These are phyloP conservation scores for Matsumurasca onukii DNA, from an alignment of 1,140 invertebrate species.

Conservation along the genomic window DNA sequence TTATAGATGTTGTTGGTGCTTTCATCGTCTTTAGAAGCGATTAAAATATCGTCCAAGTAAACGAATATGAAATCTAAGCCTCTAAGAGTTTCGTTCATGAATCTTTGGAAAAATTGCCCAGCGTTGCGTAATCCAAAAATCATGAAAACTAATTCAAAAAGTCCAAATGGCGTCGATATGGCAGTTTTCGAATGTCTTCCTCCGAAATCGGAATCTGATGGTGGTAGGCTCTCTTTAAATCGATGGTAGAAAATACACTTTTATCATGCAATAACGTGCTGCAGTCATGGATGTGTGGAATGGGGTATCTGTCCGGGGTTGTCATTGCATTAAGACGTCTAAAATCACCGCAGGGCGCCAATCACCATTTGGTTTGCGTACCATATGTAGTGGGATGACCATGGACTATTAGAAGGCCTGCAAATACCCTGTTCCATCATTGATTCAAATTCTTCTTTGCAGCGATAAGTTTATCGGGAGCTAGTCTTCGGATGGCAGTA, in stretches of 20 bases:
- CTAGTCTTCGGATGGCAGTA: too few relatives aligned
- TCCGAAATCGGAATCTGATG: not conserved
- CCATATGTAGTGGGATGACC: too few relatives aligned
- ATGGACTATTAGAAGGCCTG: too few relatives aligned
- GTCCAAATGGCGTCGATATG: not conserved
- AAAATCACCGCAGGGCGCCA: too few relatives aligned
- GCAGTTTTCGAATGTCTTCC: not conserved
- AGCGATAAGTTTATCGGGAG: too few relatives aligned
- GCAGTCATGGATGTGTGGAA: not conserved
- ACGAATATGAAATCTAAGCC: not conserved
- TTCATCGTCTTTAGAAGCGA: too few relatives aligned
- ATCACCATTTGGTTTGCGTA: too few relatives aligned
- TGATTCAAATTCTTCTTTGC: too few relatives aligned
- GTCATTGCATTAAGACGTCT: too few relatives aligned
- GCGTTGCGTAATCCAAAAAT: conserved; percentile 1
- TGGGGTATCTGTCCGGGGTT: conserved; percentile 4
- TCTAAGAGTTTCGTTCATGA: not conserved
- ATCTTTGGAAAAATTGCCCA: conserved; percentile 1
- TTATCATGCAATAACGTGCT: not conserved
- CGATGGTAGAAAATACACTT: not conserved
- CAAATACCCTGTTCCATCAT: too few relatives aligned
- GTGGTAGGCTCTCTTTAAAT: not conserved
- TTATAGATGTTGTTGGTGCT: too few relatives aligned
- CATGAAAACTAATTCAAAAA: not conserved
- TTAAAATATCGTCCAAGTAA: not conserved